These are phyloP conservation scores for Caranx ignobilis DNA, from an alignment of 2,113 vertebrate genomes.

Conservation along the genomic window DNA sequence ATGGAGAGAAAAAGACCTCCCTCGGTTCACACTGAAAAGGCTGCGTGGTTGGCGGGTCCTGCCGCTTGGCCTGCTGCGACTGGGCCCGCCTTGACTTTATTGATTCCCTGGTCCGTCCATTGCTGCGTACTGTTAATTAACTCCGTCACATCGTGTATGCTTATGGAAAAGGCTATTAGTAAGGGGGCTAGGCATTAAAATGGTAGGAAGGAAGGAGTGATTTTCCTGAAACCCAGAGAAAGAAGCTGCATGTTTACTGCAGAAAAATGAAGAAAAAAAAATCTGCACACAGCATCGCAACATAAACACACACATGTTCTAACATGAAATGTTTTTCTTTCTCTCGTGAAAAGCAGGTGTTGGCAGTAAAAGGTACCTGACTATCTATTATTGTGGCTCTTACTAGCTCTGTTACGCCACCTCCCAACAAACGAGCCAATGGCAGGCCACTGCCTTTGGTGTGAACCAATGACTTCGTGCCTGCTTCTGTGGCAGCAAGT, in stretches of 20 bases:
- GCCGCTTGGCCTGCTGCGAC: conserved; percentile 71
- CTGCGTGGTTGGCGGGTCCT: conserved; percentile 73
- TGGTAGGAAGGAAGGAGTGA: conserved; percentile 32
- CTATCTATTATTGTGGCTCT: conserved; percentile 25
- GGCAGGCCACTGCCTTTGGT: conserved; percentile 56
- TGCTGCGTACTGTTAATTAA: conserved; percentile 79
- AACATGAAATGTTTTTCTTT: neutral
- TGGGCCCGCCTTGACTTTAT: conserved; percentile 75
- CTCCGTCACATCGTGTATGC: conserved; percentile 67
- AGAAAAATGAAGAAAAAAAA: conserved; percentile 3
- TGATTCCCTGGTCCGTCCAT: conserved; percentile 71
- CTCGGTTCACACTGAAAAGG: conserved; percentile 80
- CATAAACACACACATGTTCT: conserved; percentile 12
- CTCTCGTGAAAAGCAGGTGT: neutral
- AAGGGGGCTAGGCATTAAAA: conserved; percentile 54
- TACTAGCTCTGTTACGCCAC: conserved; percentile 53
- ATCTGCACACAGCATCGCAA: neutral
- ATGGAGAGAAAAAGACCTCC: conserved; percentile 82
- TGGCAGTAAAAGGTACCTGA: conserved; percentile 33
- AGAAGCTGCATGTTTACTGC: conserved; percentile 8
- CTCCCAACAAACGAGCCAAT: conserved; percentile 75
- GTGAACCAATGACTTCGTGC: conserved; percentile 70
- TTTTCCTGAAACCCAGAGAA: conserved; percentile 34
- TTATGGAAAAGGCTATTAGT: conserved; percentile 66
- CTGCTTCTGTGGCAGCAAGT: conserved; percentile 56